Evolutionary conservation across 2,797 vertebrate genomes (phyloP).

Genomic region (Acropternis orthonyx): DNA sequence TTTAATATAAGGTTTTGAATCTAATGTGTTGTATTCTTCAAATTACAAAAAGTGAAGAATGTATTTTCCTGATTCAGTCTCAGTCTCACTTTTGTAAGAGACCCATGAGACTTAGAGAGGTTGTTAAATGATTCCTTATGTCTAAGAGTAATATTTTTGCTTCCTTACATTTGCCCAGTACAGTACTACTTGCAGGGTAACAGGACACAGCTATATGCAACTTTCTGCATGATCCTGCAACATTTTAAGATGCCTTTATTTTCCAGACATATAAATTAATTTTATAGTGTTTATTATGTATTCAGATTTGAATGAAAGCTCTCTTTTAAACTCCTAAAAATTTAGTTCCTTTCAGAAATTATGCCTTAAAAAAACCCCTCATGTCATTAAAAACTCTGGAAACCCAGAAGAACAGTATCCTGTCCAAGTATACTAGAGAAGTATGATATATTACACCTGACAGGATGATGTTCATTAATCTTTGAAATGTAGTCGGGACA

Average conservation of each 20-base stretch:
- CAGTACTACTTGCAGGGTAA: not conserved
- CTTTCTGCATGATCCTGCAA: not conserved
- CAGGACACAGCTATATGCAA: not conserved
- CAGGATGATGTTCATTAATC: constrained; percentile 68
- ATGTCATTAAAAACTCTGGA: constrained; percentile 6
- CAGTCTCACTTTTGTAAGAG: not conserved
- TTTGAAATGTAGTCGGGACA: constrained; percentile 65
- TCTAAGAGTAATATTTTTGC: not conserved
- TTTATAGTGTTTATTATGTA: not conserved
- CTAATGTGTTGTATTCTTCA: not conserved
- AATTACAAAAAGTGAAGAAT: not conserved
- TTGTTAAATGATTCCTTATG: not conserved
- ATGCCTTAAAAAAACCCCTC: not conserved
- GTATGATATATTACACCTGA: constrained; percentile 49
- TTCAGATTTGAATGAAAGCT: not conserved
- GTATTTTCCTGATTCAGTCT: not conserved
- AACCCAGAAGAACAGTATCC: not conserved
- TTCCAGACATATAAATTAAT: not conserved
- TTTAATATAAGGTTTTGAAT: not conserved
- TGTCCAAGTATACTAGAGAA: not conserved
- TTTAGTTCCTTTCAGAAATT: not conserved
- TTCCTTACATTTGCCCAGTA: not conserved
- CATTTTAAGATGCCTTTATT: not conserved
- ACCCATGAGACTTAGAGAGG: not conserved
- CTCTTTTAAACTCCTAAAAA: not conserved